Conservation (phyloP, 2,888 invertebrate species). For the Pimpla rufipes region DNA sequence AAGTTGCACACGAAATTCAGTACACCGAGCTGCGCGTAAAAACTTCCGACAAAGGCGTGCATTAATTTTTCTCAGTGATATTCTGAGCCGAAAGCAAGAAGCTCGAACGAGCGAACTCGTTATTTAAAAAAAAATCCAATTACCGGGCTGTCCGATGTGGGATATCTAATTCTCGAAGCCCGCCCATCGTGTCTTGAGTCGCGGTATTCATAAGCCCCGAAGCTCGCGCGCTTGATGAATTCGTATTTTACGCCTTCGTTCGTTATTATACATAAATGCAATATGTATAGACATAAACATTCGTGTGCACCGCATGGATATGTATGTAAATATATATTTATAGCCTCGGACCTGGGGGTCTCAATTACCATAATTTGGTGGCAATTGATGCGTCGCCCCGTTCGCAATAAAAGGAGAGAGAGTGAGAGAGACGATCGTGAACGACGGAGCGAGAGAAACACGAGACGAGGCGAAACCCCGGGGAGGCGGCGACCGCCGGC, state of each 20-base stretch:
- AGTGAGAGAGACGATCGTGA: background rate
- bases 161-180: conserved; percentile 5
- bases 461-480: background rate
- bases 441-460: background rate
- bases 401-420: background rate
- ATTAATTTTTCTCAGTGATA: no score
- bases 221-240: conserved; percentile 12
- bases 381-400: conserved; percentile 29
- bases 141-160: background rate
- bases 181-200: background rate
- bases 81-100: background rate
- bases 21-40: no score
- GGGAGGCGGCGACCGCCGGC: background rate
- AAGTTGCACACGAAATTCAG: no score
- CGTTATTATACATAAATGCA: conserved; percentile 1
- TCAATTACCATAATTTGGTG: conserved; percentile 37
- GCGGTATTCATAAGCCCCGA: background rate
- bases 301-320: background rate
- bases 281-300: background rate
- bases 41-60: no score
- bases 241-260: conserved; percentile 3
- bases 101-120: background rate
- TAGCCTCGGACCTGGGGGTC: conserved; percentile 5
- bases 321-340: conserved; percentile 12
- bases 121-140: conserved; percentile 11